These are phyloP conservation scores for Microcebus tavaratra DNA, from an alignment of 2,113 vertebrate genomes.

Conservation along the genomic window DNA sequence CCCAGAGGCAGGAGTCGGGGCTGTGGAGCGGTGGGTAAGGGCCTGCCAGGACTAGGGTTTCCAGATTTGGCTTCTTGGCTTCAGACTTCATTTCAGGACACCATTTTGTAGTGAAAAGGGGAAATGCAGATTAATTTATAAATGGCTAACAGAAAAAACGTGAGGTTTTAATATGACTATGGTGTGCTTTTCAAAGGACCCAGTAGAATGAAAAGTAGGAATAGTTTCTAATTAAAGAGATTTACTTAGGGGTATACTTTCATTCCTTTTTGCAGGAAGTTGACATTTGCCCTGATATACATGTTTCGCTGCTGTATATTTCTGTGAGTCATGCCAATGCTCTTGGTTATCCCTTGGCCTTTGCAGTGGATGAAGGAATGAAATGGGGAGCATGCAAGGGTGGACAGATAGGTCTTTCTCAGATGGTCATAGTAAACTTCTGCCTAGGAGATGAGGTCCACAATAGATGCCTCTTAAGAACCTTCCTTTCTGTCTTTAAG, in stretches of 20 bases:
- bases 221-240: neutral
- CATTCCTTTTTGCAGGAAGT: conserved; percentile 62
- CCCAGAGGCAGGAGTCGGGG: neutral
- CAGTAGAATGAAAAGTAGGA: neutral
- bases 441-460: neutral
- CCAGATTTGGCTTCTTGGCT: neutral
- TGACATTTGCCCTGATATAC: conserved; percentile 43
- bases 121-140: neutral
- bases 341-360: conserved; percentile 56
- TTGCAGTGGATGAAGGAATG: conserved; percentile 26
- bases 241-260: conserved; percentile 43
- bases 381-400: neutral
- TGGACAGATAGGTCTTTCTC: neutral
- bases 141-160: neutral
- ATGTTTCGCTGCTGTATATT: conserved; percentile 35
- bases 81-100: neutral
- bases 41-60: neutral
- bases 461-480: neutral
- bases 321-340: neutral
- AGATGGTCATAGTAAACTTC: neutral
- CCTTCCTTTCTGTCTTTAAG: neutral
- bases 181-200: conserved; percentile 9
- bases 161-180: neutral
- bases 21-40: neutral
- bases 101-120: neutral